Base-by-base conservation (phyloP, 2,797 vertebrate genomes). In the Phylloscopus collybita region DNA sequence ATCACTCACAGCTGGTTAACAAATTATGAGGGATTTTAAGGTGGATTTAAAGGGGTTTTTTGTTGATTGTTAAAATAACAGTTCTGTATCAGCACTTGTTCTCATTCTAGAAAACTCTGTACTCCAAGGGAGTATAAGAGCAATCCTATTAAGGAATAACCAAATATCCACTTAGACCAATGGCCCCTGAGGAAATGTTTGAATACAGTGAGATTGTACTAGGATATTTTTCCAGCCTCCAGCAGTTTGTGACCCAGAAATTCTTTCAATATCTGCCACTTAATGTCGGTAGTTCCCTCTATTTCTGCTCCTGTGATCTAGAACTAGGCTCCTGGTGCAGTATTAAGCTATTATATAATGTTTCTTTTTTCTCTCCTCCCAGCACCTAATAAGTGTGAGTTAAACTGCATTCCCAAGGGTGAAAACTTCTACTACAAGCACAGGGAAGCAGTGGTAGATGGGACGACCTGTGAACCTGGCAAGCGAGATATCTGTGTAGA, bases 371-470 rank as follows among this genome's bases (percentile, higher is more conserved):
- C 64, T 94, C 82, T 88, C 67, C 53, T 86, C 76, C 22, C 57
- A 99, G 99, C 98, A 3, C 98, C 98, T 60, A 99, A 99, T 96
- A 99, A 98, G 61, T 99, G 99, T 93, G 99, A 99, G 96, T 97
- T 99, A 96, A 99, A 99, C 98, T 99, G 99, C 97, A 99, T 99
- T 87, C 99, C 99, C 32, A 98, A 98, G 94, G 99, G 99, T 93
- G 99, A 99, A 93, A 99, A 98, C 97, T 99, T 99, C 91, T 99
- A 98, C 97, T 99, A 98, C 70, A 98, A 98, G 23, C 99, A 99
- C 85, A 98, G 97, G 92, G 98, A 98, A 78, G 86, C 98, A 0
- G 99, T 99, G 88, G 96, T 98, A 3, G 99, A 99, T 2, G 99
- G 99, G 4, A 99, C 99, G 0, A 98, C 98, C 10, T 99, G 99